Evolutionary conservation across 2,888 invertebrate species (phyloP).

Genomic region (Volucella zonaria): DNA sequence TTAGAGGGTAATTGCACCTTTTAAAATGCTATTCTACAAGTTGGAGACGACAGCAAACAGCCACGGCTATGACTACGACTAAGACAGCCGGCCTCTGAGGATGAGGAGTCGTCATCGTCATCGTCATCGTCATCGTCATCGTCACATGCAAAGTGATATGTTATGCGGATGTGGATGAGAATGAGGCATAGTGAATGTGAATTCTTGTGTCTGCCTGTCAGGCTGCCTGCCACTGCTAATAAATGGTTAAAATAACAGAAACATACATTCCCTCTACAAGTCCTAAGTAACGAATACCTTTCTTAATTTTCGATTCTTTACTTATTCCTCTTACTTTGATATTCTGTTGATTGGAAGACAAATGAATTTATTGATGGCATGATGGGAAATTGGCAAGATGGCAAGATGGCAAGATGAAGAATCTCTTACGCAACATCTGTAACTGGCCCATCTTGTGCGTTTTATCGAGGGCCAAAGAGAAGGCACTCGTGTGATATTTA

Average conservation of each 20-base stretch:
- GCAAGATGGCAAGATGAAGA: constrained; percentile 10
- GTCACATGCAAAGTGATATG: constrained; percentile 58
- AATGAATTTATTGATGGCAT: constrained; percentile 33
- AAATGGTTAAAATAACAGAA: constrained; percentile 32
- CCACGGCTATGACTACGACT: neutral
- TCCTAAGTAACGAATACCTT: constrained; percentile 11
- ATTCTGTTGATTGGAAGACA: neutral
- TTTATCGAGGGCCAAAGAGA: constrained; percentile 19
- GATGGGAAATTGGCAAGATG: neutral
- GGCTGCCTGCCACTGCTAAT: constrained; percentile 18
- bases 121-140: constrained; percentile 11
- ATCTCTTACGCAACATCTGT: constrained; percentile 29
- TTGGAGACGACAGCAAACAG: constrained; percentile 13
- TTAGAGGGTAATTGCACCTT: constrained; percentile 67
- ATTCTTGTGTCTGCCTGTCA: constrained; percentile 61
- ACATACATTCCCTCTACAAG: neutral
- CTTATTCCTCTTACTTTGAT: neutral
- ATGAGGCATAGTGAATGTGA: constrained; percentile 39
- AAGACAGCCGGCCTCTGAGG: neutral
- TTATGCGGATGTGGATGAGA: constrained; percentile 62
- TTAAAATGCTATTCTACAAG: constrained; percentile 57
- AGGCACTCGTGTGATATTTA: constrained; percentile 41
- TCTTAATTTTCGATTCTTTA: neutral
- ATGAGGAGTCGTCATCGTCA: neutral
- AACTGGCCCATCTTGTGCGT: constrained; percentile 48